These are phyloP conservation scores for Saguinus midas DNA, from an alignment of 2,113 vertebrate species.

Conservation along the genomic window DNA sequence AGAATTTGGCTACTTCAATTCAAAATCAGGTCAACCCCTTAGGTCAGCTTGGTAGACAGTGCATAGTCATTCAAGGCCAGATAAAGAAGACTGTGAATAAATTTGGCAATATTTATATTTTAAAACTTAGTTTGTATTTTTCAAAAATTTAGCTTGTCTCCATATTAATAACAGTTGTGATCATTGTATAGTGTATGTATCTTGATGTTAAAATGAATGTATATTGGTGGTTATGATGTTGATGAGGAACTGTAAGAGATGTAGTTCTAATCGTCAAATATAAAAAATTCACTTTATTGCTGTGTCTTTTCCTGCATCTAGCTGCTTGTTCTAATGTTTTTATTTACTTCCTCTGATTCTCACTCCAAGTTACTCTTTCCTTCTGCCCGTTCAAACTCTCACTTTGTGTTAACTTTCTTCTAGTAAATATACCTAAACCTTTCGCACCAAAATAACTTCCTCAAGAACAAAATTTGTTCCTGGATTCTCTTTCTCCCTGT, in stretches of 20 bases:
- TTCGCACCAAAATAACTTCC: neutral
- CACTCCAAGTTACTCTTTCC: neutral
- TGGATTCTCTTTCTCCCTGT: neutral
- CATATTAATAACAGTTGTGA: neutral
- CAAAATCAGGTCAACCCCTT: conserved; percentile 60
- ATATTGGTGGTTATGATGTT: neutral
- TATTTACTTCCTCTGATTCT: neutral
- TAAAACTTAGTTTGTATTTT: neutral
- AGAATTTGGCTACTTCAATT: conserved; percentile 68
- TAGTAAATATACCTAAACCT: neutral
- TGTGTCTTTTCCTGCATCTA: neutral
- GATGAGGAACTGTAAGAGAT: neutral
- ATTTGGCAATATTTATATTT: conserved; percentile 23
- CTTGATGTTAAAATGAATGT: neutral
- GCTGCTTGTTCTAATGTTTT: neutral
- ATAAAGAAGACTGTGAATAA: conserved; percentile 66
- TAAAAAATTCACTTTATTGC: neutral
- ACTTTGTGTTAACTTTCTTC: neutral
- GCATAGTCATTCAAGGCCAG: conserved; percentile 57
- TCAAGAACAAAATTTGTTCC: neutral
- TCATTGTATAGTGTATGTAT: neutral
- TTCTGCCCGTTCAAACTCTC: neutral
- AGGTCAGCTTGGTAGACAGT: conserved; percentile 28
- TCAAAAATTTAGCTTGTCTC: neutral
- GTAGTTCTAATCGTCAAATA: neutral